Conservation (phyloP, 2,113 vertebrate genomes). For the Macaca mulatta region DNA sequence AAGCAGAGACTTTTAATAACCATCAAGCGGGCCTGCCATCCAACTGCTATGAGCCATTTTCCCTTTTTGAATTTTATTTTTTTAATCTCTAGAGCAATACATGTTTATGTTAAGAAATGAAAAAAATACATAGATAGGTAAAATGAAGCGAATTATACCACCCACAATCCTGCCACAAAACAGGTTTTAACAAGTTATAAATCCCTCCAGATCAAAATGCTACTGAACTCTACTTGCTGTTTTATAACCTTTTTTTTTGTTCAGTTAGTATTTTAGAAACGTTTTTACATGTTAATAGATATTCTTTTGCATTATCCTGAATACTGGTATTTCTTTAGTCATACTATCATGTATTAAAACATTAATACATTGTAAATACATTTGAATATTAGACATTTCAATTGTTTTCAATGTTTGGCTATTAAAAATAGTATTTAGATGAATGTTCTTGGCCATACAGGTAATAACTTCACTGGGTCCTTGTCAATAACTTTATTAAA, state of each 20-base stretch:
- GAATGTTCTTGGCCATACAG: background rate
- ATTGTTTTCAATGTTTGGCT: background rate
- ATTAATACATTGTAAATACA: background rate
- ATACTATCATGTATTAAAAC: background rate
- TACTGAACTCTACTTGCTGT: background rate
- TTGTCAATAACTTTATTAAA: background rate
- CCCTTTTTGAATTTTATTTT: conserved; percentile 7
- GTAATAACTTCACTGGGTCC: background rate
- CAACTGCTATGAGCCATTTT: background rate
- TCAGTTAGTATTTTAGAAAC: background rate
- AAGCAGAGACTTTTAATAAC: background rate
- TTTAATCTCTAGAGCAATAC: background rate
- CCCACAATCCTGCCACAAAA: background rate
- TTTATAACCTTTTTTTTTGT: background rate
- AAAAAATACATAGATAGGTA: background rate
- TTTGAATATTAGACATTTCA: background rate
- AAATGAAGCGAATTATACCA: background rate
- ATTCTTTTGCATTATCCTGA: background rate
- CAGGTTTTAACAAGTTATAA: background rate
- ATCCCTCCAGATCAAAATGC: background rate
- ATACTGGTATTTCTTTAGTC: background rate
- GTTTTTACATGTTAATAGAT: background rate
- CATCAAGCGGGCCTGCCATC: background rate
- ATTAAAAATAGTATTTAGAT: background rate
- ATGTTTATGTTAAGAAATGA: background rate